A percentile compares a stretch with the other conserved stretches of the same genome.
Conservation (phyloP, 2,888 invertebrate genomes). For the Cantharis lateralis region DNA sequence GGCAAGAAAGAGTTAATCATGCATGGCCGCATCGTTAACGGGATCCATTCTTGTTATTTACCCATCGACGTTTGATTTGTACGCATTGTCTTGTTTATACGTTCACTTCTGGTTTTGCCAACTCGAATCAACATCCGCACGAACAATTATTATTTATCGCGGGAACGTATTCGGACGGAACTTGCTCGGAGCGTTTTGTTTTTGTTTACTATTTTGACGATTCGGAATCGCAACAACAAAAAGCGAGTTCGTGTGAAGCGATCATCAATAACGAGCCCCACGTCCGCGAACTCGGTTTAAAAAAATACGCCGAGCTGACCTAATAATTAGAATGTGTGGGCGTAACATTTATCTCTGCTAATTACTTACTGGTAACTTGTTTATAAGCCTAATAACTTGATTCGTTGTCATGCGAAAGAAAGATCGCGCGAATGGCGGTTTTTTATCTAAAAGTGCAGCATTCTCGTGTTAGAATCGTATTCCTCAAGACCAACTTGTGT, state of each 20-base stretch:
- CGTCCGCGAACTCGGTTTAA: background rate
- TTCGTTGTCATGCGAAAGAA: constrained; percentile 8
- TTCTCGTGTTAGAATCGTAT: constrained; percentile 17
- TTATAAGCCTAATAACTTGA: constrained; percentile 30
- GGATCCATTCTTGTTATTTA: constrained; percentile 29
- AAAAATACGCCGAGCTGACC: constrained; percentile 16
- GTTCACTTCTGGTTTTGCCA: constrained; percentile 14
- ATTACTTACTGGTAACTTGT: constrained; percentile 30
- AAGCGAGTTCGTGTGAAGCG: background rate
- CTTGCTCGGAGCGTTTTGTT: background rate
- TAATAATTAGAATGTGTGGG: constrained; percentile 30
- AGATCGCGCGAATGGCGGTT: constrained; percentile 18
- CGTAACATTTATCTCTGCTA: constrained; percentile 29
- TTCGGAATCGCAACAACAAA: background rate
- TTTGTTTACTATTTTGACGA: background rate
- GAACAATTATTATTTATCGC: background rate
- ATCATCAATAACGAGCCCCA: background rate
- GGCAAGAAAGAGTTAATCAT: constrained; percentile 30
- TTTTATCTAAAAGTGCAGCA: constrained; percentile 17
- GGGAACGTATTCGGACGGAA: background rate
- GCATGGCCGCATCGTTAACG: constrained; percentile 31
- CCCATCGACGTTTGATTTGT: constrained; percentile 26
- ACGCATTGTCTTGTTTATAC: constrained; percentile 26
- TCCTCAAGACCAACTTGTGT: background rate
- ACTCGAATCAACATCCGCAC: background rate